A percentile compares a stretch with the other conserved stretches of the same genome.
Conservation (phyloP, 2,888 invertebrate genomes). For the Eulithis testata region DNA sequence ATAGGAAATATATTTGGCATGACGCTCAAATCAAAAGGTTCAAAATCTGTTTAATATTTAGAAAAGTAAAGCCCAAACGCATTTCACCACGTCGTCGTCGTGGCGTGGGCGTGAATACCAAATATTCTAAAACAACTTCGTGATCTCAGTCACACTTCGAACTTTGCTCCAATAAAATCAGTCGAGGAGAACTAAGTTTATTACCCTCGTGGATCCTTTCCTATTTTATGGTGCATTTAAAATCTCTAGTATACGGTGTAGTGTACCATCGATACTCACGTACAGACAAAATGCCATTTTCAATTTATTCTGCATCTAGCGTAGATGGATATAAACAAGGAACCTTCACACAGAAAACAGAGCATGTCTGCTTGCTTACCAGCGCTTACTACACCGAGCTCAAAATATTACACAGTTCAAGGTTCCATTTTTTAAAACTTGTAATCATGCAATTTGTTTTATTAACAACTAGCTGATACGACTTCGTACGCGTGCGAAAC, state of each 20-base stretch:
- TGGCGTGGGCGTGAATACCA: no score
- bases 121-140: background rate
- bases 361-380: background rate
- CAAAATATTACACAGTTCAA: no score
- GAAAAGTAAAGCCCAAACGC: background rate
- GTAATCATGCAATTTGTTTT: no score
- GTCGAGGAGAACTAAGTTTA: constrained; percentile 4
- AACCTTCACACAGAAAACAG: constrained; percentile 6
- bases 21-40: no score
- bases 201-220: background rate
- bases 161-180: constrained; percentile 5
- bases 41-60: no score
- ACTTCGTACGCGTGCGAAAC: no score
- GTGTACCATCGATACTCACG: background rate
- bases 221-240: constrained; percentile 6
- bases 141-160: background rate
- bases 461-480: no score
- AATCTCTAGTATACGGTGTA: constrained; percentile 13
- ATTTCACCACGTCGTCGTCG: background rate
- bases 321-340: constrained; percentile 48
- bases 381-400: no score
- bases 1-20: no score
- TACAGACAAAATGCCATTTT: constrained; percentile 44
- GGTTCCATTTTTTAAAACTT: no score
- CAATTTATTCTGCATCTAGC: constrained; percentile 50